Conservation (phyloP, 1,140 invertebrate species). For the Trichonephila clavipes region DNA sequence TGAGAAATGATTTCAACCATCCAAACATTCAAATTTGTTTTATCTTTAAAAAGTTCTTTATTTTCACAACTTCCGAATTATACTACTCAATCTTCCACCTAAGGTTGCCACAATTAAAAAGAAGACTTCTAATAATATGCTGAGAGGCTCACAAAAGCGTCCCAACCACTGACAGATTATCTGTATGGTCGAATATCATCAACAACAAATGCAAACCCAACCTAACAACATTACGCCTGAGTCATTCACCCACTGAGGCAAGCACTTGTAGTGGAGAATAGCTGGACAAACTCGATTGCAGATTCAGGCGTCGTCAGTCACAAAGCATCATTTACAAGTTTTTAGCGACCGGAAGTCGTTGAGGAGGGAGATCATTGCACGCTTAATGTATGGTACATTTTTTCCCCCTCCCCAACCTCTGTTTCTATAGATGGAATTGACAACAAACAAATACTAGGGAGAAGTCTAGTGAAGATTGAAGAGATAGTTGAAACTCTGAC, state of each 20-base stretch:
- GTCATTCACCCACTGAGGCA: constrained; percentile 51
- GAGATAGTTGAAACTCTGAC: neutral
- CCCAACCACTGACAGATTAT: constrained; percentile 4
- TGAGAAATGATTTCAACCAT: neutral
- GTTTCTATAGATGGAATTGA: neutral
- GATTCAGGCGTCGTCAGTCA: constrained; percentile 19
- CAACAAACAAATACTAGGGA: neutral
- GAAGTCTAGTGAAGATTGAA: constrained; percentile 13
- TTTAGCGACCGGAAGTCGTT: constrained; percentile 52
- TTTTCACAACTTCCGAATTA: too few species aligned
- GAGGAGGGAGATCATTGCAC: constrained; percentile 37
- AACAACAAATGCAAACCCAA: constrained; percentile 3
- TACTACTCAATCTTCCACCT: neutral
- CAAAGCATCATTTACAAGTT: constrained; percentile 56
- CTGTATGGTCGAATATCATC: neutral
- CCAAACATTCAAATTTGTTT: neutral
- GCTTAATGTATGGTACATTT: constrained; percentile 51
- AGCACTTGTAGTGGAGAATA: neutral
- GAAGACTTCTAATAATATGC: neutral
- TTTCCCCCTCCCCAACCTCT: neutral
- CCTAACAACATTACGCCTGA: constrained; percentile 40
- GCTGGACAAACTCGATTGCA: constrained; percentile 36
- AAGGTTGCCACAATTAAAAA: neutral
- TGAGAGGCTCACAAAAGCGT: neutral
- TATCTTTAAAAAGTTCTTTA: too few species aligned